Conservation (phyloP, 2,797 vertebrate genomes). For the Phaenicophaeus curvirostris region DNA sequence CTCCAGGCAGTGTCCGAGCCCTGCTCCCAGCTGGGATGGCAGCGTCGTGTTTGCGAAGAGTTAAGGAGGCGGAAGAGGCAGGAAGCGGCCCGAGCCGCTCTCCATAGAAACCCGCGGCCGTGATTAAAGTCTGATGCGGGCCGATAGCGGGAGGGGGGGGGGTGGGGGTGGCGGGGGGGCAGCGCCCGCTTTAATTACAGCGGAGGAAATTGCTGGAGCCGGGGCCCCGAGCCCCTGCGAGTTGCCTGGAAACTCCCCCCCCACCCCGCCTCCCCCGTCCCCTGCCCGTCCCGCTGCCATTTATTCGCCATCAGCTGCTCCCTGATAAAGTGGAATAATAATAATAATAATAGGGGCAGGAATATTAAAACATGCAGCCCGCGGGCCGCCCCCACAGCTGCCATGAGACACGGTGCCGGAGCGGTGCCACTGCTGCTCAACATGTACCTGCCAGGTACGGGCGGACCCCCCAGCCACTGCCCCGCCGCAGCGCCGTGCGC, state of each 20-base stretch:
- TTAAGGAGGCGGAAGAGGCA: slow-evolving; percentile 91
- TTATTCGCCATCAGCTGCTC: slow-evolving; percentile 59
- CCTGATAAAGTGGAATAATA: slow-evolving; percentile 66
- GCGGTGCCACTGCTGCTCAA: slow-evolving; percentile 97
- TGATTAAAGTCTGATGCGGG: slow-evolving; percentile 96
- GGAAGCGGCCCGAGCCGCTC: slow-evolving; percentile 83
- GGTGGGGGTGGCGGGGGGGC: slow-evolving; percentile 47
- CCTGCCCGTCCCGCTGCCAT: slow-evolving; percentile 66
- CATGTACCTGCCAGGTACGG: slow-evolving; percentile 99
- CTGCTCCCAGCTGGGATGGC: slow-evolving; percentile 41
- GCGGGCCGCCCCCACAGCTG: slow-evolving; percentile 75
- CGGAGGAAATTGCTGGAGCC: slow-evolving; percentile 94
- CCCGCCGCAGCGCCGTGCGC: not conserved
- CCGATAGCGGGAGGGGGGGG: slow-evolving; percentile 88
- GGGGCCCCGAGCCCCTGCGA: slow-evolving; percentile 43
- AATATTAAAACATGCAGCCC: slow-evolving; percentile 68
- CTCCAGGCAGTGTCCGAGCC: slow-evolving; percentile 51
- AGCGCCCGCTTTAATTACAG: slow-evolving; percentile 96
- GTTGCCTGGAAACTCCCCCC: slow-evolving; percentile 89
- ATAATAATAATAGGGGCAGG: slow-evolving; percentile 66
- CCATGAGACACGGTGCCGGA: slow-evolving; percentile 94
- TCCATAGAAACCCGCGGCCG: slow-evolving; percentile 92
- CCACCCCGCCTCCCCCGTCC: not conserved
- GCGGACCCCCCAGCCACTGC: slow-evolving; percentile 12
- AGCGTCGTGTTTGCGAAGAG: slow-evolving; percentile 89